A percentile compares a stretch with the other conserved stretches of the same genome.
Evolutionary conservation across 2,113 vertebrate genomes (phyloP).

Genomic region (Seriola quinqueradiata): DNA sequence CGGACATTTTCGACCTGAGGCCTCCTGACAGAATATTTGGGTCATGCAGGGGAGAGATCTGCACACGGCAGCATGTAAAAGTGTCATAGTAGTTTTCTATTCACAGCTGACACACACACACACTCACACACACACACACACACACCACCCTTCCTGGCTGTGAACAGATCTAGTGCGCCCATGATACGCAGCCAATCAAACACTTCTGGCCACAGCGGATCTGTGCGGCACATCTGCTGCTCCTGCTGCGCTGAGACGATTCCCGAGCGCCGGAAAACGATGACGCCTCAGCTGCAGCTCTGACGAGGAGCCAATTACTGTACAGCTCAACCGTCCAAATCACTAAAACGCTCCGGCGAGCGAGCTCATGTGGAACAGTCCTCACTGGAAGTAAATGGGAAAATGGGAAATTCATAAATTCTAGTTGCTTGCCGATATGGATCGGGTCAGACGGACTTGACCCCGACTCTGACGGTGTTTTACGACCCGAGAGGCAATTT

Average conservation of each 20-base stretch:
- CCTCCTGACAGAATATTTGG: neutral
- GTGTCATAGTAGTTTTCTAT: constrained; percentile 22
- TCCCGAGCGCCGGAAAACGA: constrained; percentile 1
- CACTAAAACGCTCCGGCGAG: constrained; percentile 26
- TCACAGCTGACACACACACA: constrained; percentile 22
- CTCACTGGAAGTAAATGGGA: constrained; percentile 23
- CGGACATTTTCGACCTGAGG: neutral
- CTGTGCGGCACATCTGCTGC: constrained; percentile 47
- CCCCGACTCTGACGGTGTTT: neutral
- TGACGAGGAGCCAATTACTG: constrained; percentile 52
- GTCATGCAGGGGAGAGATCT: constrained; percentile 23
- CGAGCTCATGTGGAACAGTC: constrained; percentile 34
- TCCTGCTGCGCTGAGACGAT: constrained; percentile 32
- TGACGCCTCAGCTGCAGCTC: constrained; percentile 51
- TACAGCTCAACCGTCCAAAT: constrained; percentile 24
- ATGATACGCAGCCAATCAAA: constrained; percentile 41
- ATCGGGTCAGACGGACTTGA: constrained; percentile 29
- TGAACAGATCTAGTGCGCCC: neutral
- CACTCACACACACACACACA: neutral
- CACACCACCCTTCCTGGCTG: constrained; percentile 16
- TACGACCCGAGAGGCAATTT: constrained; percentile 18
- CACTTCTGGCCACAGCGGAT: constrained; percentile 22
- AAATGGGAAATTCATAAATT: constrained; percentile 43
- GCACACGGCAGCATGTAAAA: constrained; percentile 2
- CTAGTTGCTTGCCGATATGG: constrained; percentile 32